Base-by-base conservation (phyloP, 2,888 invertebrate genomes). In the Autographa gamma region DNA sequence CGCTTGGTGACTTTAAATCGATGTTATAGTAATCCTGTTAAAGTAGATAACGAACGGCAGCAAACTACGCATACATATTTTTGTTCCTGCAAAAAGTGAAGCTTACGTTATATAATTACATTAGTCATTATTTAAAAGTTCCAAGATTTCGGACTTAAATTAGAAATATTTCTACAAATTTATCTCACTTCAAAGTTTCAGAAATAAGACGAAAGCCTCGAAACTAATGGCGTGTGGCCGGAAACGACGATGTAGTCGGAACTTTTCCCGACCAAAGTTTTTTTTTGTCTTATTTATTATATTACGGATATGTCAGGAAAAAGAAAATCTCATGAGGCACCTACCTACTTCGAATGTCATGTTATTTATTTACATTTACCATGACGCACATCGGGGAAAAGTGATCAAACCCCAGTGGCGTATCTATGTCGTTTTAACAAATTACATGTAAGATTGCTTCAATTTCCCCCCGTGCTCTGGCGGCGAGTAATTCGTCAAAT, bases 401-500 rank as follows among this genome's bases (percentile, higher is more conserved):
- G 41, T 38, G 54, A 66, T 52, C 63, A 63, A 70, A 56, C 61
- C 67, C 32, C 54, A 54, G 16, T 60, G 14, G 32, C 19, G 60
- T 64, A 56, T 77, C 43, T 63, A 31, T 60, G 52, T 62, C 54
- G 32, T 60, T 56, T 70, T 73, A 66, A 69, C 52, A 68, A 76
- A 79, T 68, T 34, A 60, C 77, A 60, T 67, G 52, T 62, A 18
- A 69, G 60, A 65, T 71, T 64, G 41, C 38, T 52, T 58, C 69
- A 60, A 48, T 71, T 71, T 64, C 66, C 34, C 60, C 25, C 52
- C 62, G 19, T 31, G 43, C 61, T 59, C 76, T 64, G 66, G 63
- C 59, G 60, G 61, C 56, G 63, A 68, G 66, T 69, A 74, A 79
- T 77, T 77, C 66, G 41, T 77, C 73, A 73, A 75, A 75, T 67